phyloP scores from a whole-genome alignment of 53 echinoderm and acorn worm species.

The Astropecten irregularis region DNA sequence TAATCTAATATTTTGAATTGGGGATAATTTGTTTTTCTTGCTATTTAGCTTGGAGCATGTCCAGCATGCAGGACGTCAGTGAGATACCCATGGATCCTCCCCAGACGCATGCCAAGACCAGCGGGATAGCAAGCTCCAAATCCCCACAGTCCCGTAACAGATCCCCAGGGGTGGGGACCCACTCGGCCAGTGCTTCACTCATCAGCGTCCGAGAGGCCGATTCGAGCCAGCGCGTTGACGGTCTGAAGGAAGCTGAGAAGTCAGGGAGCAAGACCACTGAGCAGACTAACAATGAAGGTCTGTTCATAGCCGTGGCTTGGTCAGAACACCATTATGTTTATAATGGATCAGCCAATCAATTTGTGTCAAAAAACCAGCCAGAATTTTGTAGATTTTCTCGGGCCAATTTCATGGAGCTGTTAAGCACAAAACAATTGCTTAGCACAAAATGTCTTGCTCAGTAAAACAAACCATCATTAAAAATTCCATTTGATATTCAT shows the following conservation, averaged over 20 bases:
- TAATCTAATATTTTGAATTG: not conserved
- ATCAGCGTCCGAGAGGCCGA: slow-evolving; percentile 85
- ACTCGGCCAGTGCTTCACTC: slow-evolving; percentile 78
- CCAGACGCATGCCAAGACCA: slow-evolving; percentile 49
- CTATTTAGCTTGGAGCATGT: slow-evolving; percentile 83
- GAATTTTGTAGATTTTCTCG: no score
- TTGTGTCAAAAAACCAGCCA: no score
- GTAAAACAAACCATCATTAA: no score
- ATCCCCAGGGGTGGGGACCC: slow-evolving; percentile 76
- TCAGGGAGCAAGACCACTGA: slow-evolving; percentile 1
- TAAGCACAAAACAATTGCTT: no score
- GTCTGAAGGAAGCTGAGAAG: not conserved
- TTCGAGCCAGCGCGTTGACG: slow-evolving; percentile 65
- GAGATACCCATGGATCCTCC: slow-evolving; percentile 39
- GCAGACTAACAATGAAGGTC: slow-evolving; percentile 58
- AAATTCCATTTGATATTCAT: no score
- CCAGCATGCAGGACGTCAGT: slow-evolving; percentile 63
- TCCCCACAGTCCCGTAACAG: slow-evolving; percentile 49
- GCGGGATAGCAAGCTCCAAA: not conserved
- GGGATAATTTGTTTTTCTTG: not conserved
- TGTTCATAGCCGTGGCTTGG: no score
- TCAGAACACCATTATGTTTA: no score
- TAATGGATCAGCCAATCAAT: no score
- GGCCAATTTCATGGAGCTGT: no score
- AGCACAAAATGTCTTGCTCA: no score